Base-by-base conservation (phyloP, 2,888 invertebrate genomes). In the Lottia scabra region DNA sequence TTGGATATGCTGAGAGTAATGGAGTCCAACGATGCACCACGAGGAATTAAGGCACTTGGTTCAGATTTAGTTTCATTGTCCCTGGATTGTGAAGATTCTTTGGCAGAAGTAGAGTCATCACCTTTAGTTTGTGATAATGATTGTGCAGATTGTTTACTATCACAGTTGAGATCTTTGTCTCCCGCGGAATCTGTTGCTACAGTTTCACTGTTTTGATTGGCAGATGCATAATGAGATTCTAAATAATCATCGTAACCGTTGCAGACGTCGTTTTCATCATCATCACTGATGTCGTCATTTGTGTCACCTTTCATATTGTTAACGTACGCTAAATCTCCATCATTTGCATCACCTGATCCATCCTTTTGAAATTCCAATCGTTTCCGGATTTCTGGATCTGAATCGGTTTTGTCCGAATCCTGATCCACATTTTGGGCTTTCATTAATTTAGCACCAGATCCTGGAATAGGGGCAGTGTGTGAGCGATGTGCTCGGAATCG, bases 221-320 rank as follows among this genome's bases (percentile, higher is more conserved):
- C 19, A 23, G 63, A 56, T n/a, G n/a, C 30, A 67, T 45, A 71
- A 30, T 48, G 46, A 19, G 66, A 43, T 44, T 82, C 83, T 16
- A 80, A 66, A 65, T 77, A 79, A 46, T 74, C 81, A 77, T 84
- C 81, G 71, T 79, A 83, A 27, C 84, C 83, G 76, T 83, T 84
- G 16, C 81, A 83, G 48, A 84, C 73, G 78, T 80, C 78, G 2
- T 80, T 81, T 63, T 82, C 83, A 78, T 23, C 56, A 19, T 84
- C 83, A 78, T 85, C 84, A 75, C 81, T 83, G 19, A 75, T 72
- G 70, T 81, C 81, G 77, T 83, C 83, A 67, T 81, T 70, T 43
- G 48, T 62, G 30, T 67, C 43, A 15, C 27, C 64, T 43, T 68
- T 68, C 43, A 56, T 23, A 19, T 56, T 56, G 13, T 56, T 56